A percentile compares a stretch with the other conserved stretches of the same genome.
These are phyloP conservation scores for Pocillopora grandis DNA, from an alignment of 92 coral and sea anemone genomes.

Conservation along the genomic window DNA sequence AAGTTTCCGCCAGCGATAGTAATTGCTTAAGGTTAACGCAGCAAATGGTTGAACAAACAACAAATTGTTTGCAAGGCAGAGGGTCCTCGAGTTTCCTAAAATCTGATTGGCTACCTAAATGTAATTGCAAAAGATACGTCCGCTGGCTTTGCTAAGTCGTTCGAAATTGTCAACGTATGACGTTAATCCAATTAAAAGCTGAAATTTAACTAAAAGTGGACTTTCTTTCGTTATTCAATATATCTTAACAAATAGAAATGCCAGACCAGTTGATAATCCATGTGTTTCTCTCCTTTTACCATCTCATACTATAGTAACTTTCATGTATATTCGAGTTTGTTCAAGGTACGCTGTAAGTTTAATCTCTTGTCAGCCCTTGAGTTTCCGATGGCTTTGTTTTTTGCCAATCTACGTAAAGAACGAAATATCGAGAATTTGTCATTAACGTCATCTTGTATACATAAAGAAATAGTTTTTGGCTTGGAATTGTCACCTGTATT, in stretches of 20 bases:
- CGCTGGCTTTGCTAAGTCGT: not conserved
- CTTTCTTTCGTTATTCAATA: not conserved
- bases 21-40: constrained; percentile 24
- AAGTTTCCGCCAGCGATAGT: not conserved
- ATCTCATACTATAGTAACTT: too few relatives aligned
- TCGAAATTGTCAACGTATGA: constrained; percentile 14
- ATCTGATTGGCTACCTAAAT: constrained; percentile 18
- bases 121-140: constrained; percentile 20
- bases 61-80: constrained; percentile 12
- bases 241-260: not conserved
- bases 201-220: not conserved
- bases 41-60: not conserved
- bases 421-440: too few relatives aligned
- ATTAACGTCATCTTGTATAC: too few relatives aligned
- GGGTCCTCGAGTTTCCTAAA: not conserved
- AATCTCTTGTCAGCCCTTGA: too few relatives aligned
- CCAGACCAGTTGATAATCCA: too few relatives aligned
- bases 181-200: constrained; percentile 7
- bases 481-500: too few relatives aligned
- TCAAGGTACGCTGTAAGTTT: too few relatives aligned
- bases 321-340: too few relatives aligned
- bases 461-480: too few relatives aligned
- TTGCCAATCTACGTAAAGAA: too few relatives aligned
- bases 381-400: too few relatives aligned
- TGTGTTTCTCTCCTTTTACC: not conserved